Conservation (phyloP, 2,888 invertebrate genomes). For the Leptopterna dolabrata region DNA sequence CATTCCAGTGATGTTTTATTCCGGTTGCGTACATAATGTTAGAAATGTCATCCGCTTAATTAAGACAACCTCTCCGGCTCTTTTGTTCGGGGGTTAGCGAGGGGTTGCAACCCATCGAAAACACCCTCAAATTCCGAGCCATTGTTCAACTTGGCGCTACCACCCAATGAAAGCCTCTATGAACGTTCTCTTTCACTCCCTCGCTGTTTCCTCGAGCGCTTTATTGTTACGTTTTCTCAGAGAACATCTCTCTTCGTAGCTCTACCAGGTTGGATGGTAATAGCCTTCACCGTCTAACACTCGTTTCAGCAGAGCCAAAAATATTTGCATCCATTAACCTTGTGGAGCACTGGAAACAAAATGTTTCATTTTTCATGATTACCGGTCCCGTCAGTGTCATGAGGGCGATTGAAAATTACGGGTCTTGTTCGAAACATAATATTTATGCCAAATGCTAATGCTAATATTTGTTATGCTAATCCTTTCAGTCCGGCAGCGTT, state of each 20-base stretch:
- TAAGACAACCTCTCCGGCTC: neutral
- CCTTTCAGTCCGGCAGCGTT: too few relatives aligned
- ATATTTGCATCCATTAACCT: too few relatives aligned
- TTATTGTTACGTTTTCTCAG: neutral
- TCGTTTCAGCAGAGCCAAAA: neutral
- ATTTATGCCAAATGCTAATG: too few relatives aligned
- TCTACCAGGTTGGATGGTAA: neutral
- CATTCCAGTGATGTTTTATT: slow-evolving; percentile 8
- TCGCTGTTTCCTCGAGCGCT: neutral
- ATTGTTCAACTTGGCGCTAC: slow-evolving; percentile 3
- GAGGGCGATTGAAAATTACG: too few relatives aligned
- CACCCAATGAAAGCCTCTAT: neutral
- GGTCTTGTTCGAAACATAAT: too few relatives aligned
- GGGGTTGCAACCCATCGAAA: slow-evolving; percentile 2
- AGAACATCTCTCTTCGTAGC: neutral
- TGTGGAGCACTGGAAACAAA: too few relatives aligned
- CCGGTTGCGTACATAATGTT: slow-evolving; percentile 7
- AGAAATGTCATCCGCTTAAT: neutral
- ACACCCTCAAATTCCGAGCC: neutral
- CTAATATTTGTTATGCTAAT: too few relatives aligned
- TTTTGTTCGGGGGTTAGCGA: neutral
- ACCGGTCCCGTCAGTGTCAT: too few relatives aligned
- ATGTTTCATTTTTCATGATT: too few relatives aligned
- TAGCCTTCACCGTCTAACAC: neutral
- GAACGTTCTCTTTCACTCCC: neutral